phyloP scores from a whole-genome alignment of 2,888 invertebrate species.

The Urechis unicinctus region DNA sequence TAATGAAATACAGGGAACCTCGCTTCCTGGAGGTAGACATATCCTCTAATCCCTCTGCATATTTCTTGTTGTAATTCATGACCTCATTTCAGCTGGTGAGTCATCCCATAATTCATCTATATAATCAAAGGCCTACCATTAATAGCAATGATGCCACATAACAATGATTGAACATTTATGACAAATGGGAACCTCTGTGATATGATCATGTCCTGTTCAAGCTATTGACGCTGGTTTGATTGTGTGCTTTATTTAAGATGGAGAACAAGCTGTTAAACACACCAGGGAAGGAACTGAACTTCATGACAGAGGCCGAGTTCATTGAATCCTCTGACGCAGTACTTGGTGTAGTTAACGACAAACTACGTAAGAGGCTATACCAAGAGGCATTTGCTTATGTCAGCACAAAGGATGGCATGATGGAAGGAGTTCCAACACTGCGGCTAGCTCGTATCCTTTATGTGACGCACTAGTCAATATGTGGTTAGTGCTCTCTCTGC shows the following conservation, averaged over 20 bases:
- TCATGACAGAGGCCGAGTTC: constrained; percentile 39
- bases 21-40: constrained; percentile 33
- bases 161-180: neutral
- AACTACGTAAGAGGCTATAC: constrained; percentile 32
- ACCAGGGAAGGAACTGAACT: constrained; percentile 25
- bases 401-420: constrained; percentile 12
- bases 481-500: no score
- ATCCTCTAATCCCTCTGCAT: neutral
- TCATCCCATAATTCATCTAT: no score
- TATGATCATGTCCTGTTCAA: neutral
- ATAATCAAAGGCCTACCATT: no score
- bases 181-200: neutral
- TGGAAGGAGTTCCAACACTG: constrained; percentile 34
- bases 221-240: neutral
- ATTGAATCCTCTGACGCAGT: constrained; percentile 39
- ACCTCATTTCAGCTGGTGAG: no score
- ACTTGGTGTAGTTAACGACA: constrained; percentile 34
- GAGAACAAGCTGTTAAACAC: constrained; percentile 36
- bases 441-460: constrained; percentile 41
- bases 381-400: constrained; percentile 33
- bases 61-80: no score
- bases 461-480: neutral
- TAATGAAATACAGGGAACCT: constrained; percentile 43
- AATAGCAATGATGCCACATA: no score
- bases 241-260: constrained; percentile 5